Conservation (phyloP, 1,140 invertebrate species). For the Sesamia nonagrioides region DNA sequence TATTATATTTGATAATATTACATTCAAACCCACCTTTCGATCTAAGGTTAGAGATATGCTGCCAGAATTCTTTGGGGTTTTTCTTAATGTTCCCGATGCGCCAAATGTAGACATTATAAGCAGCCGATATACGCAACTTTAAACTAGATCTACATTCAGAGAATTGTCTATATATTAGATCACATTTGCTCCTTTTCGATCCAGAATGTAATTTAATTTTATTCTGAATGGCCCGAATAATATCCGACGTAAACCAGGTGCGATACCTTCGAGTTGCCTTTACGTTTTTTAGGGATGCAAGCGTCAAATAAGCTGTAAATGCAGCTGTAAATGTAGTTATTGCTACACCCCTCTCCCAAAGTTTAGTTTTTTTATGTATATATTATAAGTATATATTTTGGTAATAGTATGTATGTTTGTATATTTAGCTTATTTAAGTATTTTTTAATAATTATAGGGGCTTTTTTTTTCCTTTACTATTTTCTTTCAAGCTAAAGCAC, state of each 20-base stretch:
- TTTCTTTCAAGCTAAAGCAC: too few species aligned
- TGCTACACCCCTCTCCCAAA: too few species aligned
- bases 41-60: neutral
- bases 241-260: neutral
- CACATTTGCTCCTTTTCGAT: neutral
- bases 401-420: too few species aligned
- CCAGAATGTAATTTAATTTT: neutral
- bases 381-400: too few species aligned
- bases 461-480: too few species aligned
- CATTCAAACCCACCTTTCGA: slow-evolving; percentile 49
- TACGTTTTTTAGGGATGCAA: neutral
- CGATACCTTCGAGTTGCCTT: neutral
- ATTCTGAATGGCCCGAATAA: neutral
- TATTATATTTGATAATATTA: neutral
- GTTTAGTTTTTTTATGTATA: too few species aligned
- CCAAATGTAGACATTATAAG: neutral
- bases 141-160: slow-evolving; percentile 1
- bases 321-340: too few species aligned
- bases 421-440: too few species aligned
- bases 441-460: too few species aligned
- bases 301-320: neutral
- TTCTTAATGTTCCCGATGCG: too few species aligned
- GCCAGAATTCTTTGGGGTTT: too few species aligned
- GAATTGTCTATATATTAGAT: neutral
- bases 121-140: too few species aligned